Evolutionary conservation across 2,888 invertebrate genomes (phyloP).

Genomic region (Schrankia costaestrigalis): DNA sequence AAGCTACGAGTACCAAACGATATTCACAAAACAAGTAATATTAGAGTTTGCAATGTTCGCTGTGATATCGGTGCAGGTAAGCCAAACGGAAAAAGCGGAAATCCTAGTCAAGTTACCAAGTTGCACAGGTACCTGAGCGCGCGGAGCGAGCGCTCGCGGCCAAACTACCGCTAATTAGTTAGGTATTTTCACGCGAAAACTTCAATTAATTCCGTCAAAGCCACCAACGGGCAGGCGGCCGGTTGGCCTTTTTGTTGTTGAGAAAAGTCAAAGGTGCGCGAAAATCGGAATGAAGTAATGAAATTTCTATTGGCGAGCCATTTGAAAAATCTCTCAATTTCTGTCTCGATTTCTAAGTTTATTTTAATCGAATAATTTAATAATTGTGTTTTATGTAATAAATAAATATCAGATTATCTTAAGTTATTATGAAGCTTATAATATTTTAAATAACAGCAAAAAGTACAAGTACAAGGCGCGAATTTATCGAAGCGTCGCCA

Average conservation of each 20-base stretch:
- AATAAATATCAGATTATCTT: no score
- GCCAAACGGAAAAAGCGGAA: conserved; percentile 29
- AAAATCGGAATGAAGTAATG: conserved; percentile 54
- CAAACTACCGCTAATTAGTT: conserved; percentile 60
- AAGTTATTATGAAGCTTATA: no score
- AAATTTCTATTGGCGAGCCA: conserved; percentile 50
- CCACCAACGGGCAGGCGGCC: conserved; percentile 39
- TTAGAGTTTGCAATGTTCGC: conserved; percentile 3
- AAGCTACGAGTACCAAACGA: conserved; percentile 1
- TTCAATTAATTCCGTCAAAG: conserved; percentile 67
- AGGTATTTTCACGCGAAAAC: conserved; percentile 65
- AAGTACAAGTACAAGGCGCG: conserved; percentile 36
- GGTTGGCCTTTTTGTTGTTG: conserved; percentile 40
- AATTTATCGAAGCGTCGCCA: conserved; percentile 39
- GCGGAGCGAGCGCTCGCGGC: conserved; percentile 23
- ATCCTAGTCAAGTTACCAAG: conserved; percentile 18
- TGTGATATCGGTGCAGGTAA: conserved; percentile 5
- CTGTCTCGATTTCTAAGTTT: no score
- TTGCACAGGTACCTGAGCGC: conserved; percentile 34
- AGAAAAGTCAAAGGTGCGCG: conserved; percentile 53
- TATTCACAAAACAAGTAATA: conserved; percentile 6
- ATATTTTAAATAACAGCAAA: no score
- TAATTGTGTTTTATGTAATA: no score
- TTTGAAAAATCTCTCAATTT: no score
- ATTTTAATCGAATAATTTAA: no score